phyloP scores from a whole-genome alignment of 2,797 vertebrate species.

The Sebastes hopkinsi region DNA sequence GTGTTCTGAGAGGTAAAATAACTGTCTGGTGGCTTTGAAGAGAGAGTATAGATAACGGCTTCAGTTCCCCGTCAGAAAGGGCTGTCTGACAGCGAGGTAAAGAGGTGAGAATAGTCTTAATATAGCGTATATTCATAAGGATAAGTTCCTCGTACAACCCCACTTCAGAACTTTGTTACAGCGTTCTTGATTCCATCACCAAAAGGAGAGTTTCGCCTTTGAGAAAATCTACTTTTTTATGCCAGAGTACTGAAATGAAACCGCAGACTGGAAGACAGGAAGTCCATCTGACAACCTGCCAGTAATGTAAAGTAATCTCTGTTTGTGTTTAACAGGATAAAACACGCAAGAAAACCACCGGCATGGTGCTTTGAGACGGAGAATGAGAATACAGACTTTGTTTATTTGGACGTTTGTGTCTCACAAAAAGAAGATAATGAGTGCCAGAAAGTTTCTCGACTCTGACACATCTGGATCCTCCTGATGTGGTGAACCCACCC shows the following conservation, averaged over 20 bases:
- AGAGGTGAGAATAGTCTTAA: no score
- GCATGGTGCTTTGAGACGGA: neutral
- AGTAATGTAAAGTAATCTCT: neutral
- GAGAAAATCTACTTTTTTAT: no score
- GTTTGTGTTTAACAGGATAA: neutral
- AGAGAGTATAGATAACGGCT: no score
- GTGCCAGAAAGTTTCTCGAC: slow-evolving; percentile 19
- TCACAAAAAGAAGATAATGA: slow-evolving; percentile 20
- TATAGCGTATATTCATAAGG: no score
- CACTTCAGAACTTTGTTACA: no score
- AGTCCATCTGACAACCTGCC: neutral
- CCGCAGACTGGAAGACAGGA: neutral
- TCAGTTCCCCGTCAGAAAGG: no score
- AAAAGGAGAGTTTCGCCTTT: no score
- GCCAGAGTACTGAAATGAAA: neutral
- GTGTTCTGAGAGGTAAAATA: no score
- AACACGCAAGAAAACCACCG: neutral
- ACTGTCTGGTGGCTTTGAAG: no score
- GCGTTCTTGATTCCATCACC: no score
- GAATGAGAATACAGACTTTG: neutral
- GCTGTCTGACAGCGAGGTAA: no score
- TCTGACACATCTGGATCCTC: slow-evolving; percentile 34
- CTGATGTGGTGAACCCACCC: slow-evolving; percentile 29
- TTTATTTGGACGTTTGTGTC: neutral
- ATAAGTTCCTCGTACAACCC: no score